Evolutionary conservation across 2,797 vertebrate species (phyloP).

Genomic region (Thripadectes ignobilis): DNA sequence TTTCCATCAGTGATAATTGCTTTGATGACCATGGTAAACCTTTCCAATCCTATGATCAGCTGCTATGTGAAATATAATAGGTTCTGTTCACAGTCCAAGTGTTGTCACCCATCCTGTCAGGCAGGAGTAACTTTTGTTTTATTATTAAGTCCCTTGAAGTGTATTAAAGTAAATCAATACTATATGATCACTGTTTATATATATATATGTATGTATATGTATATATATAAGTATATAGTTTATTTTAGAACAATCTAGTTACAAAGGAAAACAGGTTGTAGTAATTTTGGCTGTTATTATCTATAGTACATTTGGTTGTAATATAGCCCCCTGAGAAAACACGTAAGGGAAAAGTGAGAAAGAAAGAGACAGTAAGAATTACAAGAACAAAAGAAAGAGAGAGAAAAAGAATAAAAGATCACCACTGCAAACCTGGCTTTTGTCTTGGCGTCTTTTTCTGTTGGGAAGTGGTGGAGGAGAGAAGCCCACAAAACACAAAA

Average conservation of each 20-base stretch:
- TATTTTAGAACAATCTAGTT: background rate
- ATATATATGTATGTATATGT: background rate
- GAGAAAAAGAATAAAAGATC: background rate
- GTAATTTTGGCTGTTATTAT: background rate
- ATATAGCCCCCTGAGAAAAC: background rate
- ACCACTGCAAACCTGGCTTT: background rate
- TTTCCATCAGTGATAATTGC: too few relatives aligned
- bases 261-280: background rate
- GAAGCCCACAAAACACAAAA: background rate
- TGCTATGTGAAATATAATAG: background rate
- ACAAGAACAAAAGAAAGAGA: background rate
- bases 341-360: background rate
- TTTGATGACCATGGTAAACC: background rate
- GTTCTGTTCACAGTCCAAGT: background rate
- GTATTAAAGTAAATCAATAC: background rate
- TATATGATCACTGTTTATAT: background rate
- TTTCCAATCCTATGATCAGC: background rate
- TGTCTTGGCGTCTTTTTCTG: background rate
- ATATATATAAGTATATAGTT: background rate
- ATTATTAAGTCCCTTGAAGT: background rate
- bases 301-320: background rate
- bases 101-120: background rate
- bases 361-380: background rate
- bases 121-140: background rate
- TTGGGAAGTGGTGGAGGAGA: background rate